phyloP scores from a whole-genome alignment of 2,113 vertebrate species.

The Neodon shergylaensis region DNA sequence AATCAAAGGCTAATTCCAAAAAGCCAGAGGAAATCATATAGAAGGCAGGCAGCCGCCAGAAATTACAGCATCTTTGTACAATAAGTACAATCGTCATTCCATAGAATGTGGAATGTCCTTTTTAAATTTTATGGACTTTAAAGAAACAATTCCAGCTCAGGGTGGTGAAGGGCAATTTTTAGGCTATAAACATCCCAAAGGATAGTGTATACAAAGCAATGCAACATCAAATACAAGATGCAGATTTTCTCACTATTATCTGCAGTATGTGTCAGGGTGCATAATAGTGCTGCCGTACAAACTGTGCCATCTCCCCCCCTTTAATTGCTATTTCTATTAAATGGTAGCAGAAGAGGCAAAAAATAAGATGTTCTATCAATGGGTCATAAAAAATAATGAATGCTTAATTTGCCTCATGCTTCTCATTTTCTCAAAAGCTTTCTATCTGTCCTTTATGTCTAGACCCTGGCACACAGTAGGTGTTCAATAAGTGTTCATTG shows the following conservation, averaged over 20 bases:
- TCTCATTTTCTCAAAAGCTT: conserved; percentile 58
- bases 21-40: conserved; percentile 44
- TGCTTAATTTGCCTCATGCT: conserved; percentile 27
- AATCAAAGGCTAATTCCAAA: conserved; percentile 63
- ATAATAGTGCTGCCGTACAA: conserved; percentile 4
- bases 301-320: background rate
- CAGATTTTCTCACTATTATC: conserved; percentile 37
- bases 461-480: conserved; percentile 61
- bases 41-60: conserved; percentile 51
- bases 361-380: conserved; percentile 39
- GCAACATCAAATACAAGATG: conserved; percentile 36
- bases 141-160: conserved; percentile 48
- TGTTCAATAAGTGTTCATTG: conserved; percentile 54
- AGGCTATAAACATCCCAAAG: conserved; percentile 38
- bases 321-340: conserved; percentile 31
- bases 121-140: conserved; percentile 52
- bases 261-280: background rate
- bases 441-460: conserved; percentile 20
- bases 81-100: conserved; percentile 41
- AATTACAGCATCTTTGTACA: conserved; percentile 59
- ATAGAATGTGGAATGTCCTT: conserved; percentile 7
- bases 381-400: conserved; percentile 40
- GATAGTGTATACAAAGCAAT: conserved; percentile 18
- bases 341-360: background rate
- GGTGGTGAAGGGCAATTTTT: conserved; percentile 45